phyloP scores from a whole-genome alignment of 2,113 vertebrate species.

The Scalopus aquaticus region DNA sequence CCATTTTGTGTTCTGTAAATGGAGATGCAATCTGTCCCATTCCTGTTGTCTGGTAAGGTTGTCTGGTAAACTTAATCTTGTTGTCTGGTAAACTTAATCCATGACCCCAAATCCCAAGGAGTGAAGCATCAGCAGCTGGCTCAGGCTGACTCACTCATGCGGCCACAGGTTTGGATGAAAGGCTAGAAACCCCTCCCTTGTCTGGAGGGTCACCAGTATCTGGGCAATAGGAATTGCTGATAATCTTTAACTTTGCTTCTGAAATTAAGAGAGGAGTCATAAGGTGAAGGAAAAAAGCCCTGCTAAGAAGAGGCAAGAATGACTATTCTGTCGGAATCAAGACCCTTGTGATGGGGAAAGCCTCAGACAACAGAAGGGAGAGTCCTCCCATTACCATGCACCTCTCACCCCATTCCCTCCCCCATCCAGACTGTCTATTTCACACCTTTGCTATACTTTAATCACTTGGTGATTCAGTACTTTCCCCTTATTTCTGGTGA shows the following conservation, averaged over 20 bases:
- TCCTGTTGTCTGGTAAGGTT: too few relatives aligned
- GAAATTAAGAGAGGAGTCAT: background rate
- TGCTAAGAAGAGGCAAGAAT: background rate
- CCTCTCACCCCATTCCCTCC: too few relatives aligned
- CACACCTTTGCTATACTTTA: background rate
- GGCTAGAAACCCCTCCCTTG: too few relatives aligned
- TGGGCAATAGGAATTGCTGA: background rate
- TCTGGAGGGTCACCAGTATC: too few relatives aligned
- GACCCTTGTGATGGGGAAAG: background rate
- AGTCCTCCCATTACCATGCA: background rate
- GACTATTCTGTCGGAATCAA: background rate
- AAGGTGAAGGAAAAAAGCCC: background rate
- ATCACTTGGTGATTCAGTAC: background rate
- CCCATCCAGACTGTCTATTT: background rate
- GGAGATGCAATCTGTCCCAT: too few relatives aligned
- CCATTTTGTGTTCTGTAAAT: too few relatives aligned
- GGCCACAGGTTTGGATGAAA: too few relatives aligned
- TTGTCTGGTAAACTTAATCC: too few relatives aligned
- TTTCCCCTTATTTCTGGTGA: background rate
- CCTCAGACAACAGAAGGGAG: fast-evolving
- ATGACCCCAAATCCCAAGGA: too few relatives aligned
- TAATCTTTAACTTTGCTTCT: background rate
- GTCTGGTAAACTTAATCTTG: too few relatives aligned
- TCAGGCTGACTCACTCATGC: too few relatives aligned
- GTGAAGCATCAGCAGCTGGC: too few relatives aligned